These are phyloP conservation scores for Bombylius major DNA, from an alignment of 2,888 invertebrate species.

Conservation along the genomic window DNA sequence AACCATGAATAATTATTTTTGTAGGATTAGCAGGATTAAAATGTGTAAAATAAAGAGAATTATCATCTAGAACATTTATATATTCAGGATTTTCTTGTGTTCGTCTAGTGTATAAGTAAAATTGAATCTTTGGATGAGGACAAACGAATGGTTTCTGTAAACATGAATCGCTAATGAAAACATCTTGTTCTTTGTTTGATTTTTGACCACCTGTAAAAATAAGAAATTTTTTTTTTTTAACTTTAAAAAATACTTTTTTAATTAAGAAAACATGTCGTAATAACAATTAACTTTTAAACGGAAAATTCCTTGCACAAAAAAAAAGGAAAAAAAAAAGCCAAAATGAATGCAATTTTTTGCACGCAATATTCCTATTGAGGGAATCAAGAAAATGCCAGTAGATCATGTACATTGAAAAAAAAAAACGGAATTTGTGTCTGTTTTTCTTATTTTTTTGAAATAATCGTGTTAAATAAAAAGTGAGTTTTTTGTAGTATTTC, in stretches of 20 bases:
- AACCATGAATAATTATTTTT: conserved; percentile 83
- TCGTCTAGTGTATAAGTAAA: conserved; percentile 66
- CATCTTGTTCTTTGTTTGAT: conserved; percentile 36
- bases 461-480: too few relatives aligned
- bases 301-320: too few relatives aligned
- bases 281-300: background rate
- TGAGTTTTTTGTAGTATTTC: too few relatives aligned
- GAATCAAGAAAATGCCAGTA: too few relatives aligned
- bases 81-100: conserved; percentile 64
- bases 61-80: conserved; percentile 54
- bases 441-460: too few relatives aligned
- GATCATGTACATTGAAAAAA: too few relatives aligned
- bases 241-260: background rate
- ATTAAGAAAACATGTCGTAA: background rate
- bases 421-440: too few relatives aligned
- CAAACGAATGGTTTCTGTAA: conserved; percentile 67
- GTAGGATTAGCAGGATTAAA: conserved; percentile 70
- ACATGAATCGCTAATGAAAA: conserved; percentile 69
- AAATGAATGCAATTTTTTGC: too few relatives aligned
- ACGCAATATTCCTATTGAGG: too few relatives aligned
- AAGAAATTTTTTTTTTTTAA: background rate
- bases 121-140: conserved; percentile 72
- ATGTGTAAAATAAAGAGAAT: conserved; percentile 57
- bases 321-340: too few relatives aligned
- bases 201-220: background rate